A percentile compares a stretch with the other conserved stretches of the same genome.
Conservation (phyloP, 2,888 invertebrate genomes). For the Lycia hirtaria region DNA sequence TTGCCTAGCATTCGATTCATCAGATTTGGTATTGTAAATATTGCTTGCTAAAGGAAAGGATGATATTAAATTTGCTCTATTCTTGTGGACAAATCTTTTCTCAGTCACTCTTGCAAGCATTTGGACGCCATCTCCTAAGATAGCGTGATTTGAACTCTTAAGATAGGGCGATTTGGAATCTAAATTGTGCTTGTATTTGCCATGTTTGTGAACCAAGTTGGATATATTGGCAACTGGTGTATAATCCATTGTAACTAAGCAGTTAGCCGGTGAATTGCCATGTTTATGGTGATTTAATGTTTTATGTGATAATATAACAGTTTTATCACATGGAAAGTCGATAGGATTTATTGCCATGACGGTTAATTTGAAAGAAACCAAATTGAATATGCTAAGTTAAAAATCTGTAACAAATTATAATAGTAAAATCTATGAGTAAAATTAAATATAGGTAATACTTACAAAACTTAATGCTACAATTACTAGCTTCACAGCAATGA, state of each 20-base stretch:
- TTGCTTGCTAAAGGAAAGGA: slow-evolving; percentile 66
- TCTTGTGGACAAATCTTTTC: slow-evolving; percentile 60
- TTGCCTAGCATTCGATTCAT: slow-evolving; percentile 62
- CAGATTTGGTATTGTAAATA: slow-evolving; percentile 74
- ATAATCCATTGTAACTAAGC: slow-evolving; percentile 48
- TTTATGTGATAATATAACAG: slow-evolving; percentile 40
- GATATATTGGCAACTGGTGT: slow-evolving; percentile 46
- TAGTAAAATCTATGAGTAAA: too few species aligned
- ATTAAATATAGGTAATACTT: too few species aligned
- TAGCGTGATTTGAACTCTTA: slow-evolving; percentile 56
- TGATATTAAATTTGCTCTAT: slow-evolving; percentile 53
- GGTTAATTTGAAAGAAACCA: slow-evolving; percentile 16
- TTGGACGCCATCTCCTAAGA: slow-evolving; percentile 57
- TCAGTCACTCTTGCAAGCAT: slow-evolving; percentile 61
- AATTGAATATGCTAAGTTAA: slow-evolving; percentile 8
- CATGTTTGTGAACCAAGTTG: slow-evolving; percentile 44
- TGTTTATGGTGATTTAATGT: slow-evolving; percentile 46
- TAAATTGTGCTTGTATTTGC: slow-evolving; percentile 47
- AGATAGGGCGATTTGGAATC: slow-evolving; percentile 62
- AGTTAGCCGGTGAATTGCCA: slow-evolving; percentile 40
- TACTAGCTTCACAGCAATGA: too few species aligned
- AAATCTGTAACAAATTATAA: slow-evolving; percentile 23
- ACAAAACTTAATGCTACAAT: too few species aligned
- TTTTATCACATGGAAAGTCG: slow-evolving; percentile 47
- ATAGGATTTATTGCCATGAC: slow-evolving; percentile 62